These are phyloP conservation scores for Drosophila carrolli DNA, from an alignment of 1,140 invertebrate species.

Conservation along the genomic window DNA sequence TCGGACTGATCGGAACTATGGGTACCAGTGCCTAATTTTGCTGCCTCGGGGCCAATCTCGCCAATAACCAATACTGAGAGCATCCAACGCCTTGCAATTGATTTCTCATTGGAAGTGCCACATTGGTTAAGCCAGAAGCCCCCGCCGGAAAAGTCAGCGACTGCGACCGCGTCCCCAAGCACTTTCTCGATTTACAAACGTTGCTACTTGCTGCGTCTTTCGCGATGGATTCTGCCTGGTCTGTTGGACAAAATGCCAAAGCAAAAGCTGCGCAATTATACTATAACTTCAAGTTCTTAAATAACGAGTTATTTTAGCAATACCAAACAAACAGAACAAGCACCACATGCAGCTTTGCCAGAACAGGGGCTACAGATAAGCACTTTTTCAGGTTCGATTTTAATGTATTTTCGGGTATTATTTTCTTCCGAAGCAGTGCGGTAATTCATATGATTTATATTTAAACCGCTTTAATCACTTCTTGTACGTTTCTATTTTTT, in stretches of 20 bases:
- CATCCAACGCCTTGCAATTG: slow-evolving; percentile 80
- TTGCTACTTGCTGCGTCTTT: slow-evolving; percentile 36
- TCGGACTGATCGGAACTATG: slow-evolving; percentile 46
- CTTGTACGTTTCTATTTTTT: not conserved
- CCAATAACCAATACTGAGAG: slow-evolving; percentile 84
- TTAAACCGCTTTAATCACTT: not conserved
- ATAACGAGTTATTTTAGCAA: not conserved
- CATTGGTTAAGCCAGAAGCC: slow-evolving; percentile 82
- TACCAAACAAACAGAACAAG: slow-evolving; percentile 3
- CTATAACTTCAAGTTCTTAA: not conserved
- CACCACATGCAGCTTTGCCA: slow-evolving; percentile 13
- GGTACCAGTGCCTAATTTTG: not conserved
- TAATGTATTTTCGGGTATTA: not conserved
- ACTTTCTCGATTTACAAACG: slow-evolving; percentile 6
- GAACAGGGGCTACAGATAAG: not conserved
- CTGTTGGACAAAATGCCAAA: slow-evolving; percentile 18
- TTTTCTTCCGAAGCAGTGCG: not conserved
- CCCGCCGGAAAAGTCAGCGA: slow-evolving; percentile 31
- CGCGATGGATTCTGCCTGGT: slow-evolving; percentile 38
- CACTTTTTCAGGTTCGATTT: not conserved
- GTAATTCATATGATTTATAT: not conserved
- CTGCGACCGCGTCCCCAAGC: slow-evolving; percentile 1
- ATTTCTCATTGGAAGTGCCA: slow-evolving; percentile 80
- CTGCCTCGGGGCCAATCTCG: slow-evolving; percentile 64
- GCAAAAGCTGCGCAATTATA: slow-evolving; percentile 22